Conservation (phyloP, 2,888 invertebrate genomes). For the Bellardia pandia region DNA sequence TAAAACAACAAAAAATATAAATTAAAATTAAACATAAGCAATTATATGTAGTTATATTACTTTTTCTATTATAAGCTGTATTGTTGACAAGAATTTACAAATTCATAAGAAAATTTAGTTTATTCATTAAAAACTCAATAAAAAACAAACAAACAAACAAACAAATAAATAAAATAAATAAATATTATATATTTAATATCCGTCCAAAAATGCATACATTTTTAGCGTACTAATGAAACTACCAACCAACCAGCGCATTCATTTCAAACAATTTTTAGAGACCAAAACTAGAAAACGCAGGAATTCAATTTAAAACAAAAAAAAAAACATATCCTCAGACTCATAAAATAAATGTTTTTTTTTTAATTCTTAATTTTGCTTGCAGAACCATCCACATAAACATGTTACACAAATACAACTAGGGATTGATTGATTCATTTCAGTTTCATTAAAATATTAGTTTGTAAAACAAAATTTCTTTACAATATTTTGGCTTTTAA, state of each 20-base stretch:
- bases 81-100: slow-evolving; percentile 9
- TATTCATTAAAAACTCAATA: slow-evolving; percentile 29
- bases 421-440: background rate
- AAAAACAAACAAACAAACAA: slow-evolving; percentile 37
- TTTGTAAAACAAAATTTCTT: background rate
- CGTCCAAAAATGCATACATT: slow-evolving; percentile 74
- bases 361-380: background rate
- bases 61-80: slow-evolving; percentile 45
- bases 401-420: slow-evolving; percentile 8
- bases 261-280: slow-evolving; percentile 32
- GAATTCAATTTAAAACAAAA: background rate
- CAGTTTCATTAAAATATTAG: too few species aligned
- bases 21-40: slow-evolving; percentile 61
- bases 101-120: slow-evolving; percentile 24
- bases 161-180: slow-evolving; percentile 40
- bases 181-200: slow-evolving; percentile 71
- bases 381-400: background rate
- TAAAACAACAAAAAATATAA: background rate
- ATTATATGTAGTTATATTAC: slow-evolving; percentile 72
- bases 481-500: background rate
- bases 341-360: background rate
- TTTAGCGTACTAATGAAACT: slow-evolving; percentile 59
- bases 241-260: slow-evolving; percentile 44
- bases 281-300: background rate
- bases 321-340: background rate